Percentiles rank a stretch among this genome's conserved stretches.
These are phyloP conservation scores for Crocidura indochinensis DNA, from an alignment of 2,797 vertebrate genomes.

Conservation along the genomic window DNA sequence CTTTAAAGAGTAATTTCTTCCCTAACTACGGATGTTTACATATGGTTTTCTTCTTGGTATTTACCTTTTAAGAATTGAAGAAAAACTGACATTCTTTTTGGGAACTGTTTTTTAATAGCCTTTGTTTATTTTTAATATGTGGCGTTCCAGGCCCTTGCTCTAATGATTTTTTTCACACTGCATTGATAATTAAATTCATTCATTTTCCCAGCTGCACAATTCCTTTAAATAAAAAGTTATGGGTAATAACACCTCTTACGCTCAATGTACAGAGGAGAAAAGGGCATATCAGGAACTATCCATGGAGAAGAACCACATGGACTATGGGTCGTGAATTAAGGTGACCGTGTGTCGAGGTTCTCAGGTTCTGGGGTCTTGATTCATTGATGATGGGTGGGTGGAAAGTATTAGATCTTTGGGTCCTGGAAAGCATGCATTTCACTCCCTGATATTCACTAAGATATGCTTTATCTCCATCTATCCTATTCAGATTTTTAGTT, in stretches of 20 bases:
- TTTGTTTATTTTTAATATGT: conserved; percentile 92
- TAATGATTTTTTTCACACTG: conserved; percentile 94
- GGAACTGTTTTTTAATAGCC: conserved; percentile 91
- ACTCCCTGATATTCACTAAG: neutral
- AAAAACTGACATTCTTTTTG: conserved; percentile 87
- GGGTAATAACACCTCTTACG: conserved; percentile 91
- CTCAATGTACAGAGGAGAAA: conserved; percentile 89
- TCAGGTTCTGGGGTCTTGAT: conserved; percentile 32
- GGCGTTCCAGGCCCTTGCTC: conserved; percentile 92
- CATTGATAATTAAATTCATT: conserved; percentile 95
- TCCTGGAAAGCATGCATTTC: neutral
- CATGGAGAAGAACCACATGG: conserved; percentile 69
- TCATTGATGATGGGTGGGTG: neutral
- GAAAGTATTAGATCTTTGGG: neutral
- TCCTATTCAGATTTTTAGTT: conserved; percentile 54
- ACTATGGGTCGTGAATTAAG: conserved; percentile 74
- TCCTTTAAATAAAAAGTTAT: conserved; percentile 93
- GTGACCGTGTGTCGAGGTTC: conserved; percentile 47
- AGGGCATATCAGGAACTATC: conserved; percentile 87
- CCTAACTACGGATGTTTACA: conserved; percentile 86
- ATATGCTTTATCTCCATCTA: conserved; percentile 30
- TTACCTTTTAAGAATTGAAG: conserved; percentile 90
- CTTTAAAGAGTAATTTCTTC: conserved; percentile 89
- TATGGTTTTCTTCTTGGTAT: conserved; percentile 84
- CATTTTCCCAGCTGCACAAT: conserved; percentile 92